Evolutionary conservation across 2,888 invertebrate genomes (phyloP), one percentile per base, ranked within the genome.

Genomic region (Epirrhoe alternata): DNA sequence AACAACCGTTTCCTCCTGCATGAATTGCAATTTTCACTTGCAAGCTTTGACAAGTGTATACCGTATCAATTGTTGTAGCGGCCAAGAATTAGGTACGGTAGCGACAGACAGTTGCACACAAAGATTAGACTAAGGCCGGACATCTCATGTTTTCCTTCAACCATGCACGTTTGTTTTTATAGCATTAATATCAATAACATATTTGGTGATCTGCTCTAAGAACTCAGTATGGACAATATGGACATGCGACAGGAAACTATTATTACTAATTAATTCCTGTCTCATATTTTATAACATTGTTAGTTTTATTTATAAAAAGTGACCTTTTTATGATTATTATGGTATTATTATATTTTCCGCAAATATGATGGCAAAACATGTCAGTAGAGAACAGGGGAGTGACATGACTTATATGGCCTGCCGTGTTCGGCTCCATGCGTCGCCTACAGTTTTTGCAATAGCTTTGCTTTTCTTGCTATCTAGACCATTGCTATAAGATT

Each of bases 391-490:
- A 42, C 38, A n/a, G n/a, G n/a, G n/a, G 38, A 42, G n/a, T 12
- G 38, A 42, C 38, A 42, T 12, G 38, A 42, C 12, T 8, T 24
- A 24, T 24, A 12, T 42, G 38, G 12, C 38, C 38, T n/a, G n/a
- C n/a, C n/a, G n/a, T n/a, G n/a, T n/a, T n/a, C n/a, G n/a, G n/a
- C n/a, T n/a, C n/a, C n/a, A n/a, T n/a, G n/a, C n/a, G n/a, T n/a
- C n/a, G 47, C 64, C 50, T 64, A 17, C 6, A 30, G 16, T 59
- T 59, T 64, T 50, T 14, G n/a, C 33, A 74, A 74, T 70, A 51
- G 33, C 24, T 35, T 51, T 62, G 12, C 12, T 8, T 59, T 53
- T 56, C 38, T 38, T 14, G 6, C 5, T 5, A 12, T 42, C 16
- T 24, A 50, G 30, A n/a, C 5, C 5, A 56, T 49, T 61, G 66